These are phyloP conservation scores for Macrosiphum euphorbiae DNA, from an alignment of 2,888 invertebrate genomes.

Conservation along the genomic window DNA sequence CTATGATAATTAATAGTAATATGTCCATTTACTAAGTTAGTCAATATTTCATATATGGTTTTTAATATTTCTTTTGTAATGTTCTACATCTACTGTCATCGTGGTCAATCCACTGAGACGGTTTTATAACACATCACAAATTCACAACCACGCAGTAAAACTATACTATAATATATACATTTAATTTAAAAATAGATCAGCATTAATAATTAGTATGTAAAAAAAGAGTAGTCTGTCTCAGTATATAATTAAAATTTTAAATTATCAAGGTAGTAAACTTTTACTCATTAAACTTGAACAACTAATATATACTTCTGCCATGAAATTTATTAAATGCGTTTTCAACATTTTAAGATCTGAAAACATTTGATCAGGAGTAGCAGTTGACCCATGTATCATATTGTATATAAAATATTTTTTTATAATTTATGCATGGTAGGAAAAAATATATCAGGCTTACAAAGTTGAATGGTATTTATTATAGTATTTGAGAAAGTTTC, in stretches of 20 bases:
- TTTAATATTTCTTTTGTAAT: background rate
- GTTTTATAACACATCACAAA: too few species aligned
- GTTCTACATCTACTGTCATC: too few species aligned
- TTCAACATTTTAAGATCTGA: background rate
- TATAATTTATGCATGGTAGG: background rate
- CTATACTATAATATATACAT: too few species aligned
- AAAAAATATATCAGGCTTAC: background rate
- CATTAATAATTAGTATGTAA: too few species aligned
- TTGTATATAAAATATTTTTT: background rate
- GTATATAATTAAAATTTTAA: too few species aligned
- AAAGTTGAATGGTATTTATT: background rate
- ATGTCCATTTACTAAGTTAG: background rate
- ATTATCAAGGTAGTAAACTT: too few species aligned
- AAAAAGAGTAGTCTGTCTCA: too few species aligned
- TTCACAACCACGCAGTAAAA: too few species aligned
- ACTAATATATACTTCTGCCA: too few species aligned
- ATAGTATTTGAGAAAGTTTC: background rate
- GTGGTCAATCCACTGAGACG: too few species aligned
- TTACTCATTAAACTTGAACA: background rate
- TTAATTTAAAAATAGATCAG: too few species aligned
- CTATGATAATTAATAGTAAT: background rate
- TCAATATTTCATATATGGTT: background rate
- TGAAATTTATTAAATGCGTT: background rate
- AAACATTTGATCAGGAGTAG: background rate
- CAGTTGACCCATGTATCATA: background rate